Percentiles rank a stretch among this genome's conserved stretches.
Conservation (phyloP, 2,888 invertebrate genomes). For the Mechanitis messenoides region DNA sequence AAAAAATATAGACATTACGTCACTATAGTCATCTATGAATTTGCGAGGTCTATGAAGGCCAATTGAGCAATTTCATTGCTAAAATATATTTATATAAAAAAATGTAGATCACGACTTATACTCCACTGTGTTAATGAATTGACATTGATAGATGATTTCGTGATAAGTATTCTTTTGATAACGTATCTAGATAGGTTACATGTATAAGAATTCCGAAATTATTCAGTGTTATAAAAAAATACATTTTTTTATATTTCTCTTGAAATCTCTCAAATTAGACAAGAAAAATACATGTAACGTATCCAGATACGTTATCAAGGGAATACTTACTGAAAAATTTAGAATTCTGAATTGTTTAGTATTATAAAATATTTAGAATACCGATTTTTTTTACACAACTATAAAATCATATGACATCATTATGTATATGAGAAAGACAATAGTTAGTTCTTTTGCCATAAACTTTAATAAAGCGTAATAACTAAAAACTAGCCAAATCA, state of each 20-base stretch:
- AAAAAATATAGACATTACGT: background rate
- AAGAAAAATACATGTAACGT: background rate
- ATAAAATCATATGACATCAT: too few species aligned
- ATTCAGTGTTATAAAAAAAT: too few species aligned
- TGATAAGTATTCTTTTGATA: constrained; percentile 1
- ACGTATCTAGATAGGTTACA: background rate
- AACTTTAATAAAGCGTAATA: too few species aligned
- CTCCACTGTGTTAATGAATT: background rate
- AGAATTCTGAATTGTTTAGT: too few species aligned
- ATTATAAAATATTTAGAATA: too few species aligned
- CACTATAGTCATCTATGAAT: background rate
- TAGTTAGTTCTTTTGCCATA: too few species aligned
- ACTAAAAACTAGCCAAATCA: too few species aligned
- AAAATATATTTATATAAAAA: background rate
- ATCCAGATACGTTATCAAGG: constrained; percentile 2
- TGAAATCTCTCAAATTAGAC: too few species aligned
- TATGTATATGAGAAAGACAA: too few species aligned
- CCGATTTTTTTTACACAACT: too few species aligned
- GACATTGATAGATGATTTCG: constrained; percentile 6
- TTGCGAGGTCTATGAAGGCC: background rate
- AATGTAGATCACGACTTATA: background rate
- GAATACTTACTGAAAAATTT: background rate
- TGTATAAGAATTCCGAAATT: background rate
- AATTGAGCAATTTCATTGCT: background rate
- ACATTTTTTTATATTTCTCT: too few species aligned